Evolutionary conservation across 2,888 invertebrate species (phyloP), one percentile per base, ranked within the genome.

Genomic region (Trachelus tabidus): DNA sequence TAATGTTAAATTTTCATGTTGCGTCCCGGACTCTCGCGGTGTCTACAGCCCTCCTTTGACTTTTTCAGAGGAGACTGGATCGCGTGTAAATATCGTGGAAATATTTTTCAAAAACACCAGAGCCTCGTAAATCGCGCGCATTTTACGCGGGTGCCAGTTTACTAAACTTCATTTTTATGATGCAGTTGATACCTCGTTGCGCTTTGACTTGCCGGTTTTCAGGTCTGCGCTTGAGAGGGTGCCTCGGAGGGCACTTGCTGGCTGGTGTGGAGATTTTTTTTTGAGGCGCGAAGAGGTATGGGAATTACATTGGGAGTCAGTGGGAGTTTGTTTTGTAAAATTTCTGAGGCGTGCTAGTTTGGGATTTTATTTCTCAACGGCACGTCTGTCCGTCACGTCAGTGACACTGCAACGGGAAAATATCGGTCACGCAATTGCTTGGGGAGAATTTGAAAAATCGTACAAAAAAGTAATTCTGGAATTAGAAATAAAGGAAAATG

Each of bases 111-210:
- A 23, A 56, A 56, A 56, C 56, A 56, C 23, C 56, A 56, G 23
- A 56, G 56, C 23, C 56, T 23, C 23, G 9, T 56, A 56, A 23
- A 23, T 9, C 56, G 56, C 23, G 69, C 76, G 69, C 74, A 69
- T 30, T 80, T 83, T 75, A 76, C 78, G 68, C 73, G 75, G 75
- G 73, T 77, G 75, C n/a, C 76, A 79, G 80, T 84, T 83, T 84
- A 80, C 77, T 80, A 83, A 85, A 83, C 82, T 81, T 75, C 73
- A n/a, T 79, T 79, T 84, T 83, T 79, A 81, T 73, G 79, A 76
- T 79, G 78, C 83, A 80, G 78, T 83, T 83, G 83, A 79, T 83
- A 81, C 81, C 82, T 84, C 84, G 85, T 87, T 84, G 81, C 77
- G 79, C 77, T 78, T 79, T 79, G 69, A 81, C 81, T 84, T 83